Evolutionary conservation across 2,797 vertebrate genomes (phyloP).

Genomic region (Danio kyathit): DNA sequence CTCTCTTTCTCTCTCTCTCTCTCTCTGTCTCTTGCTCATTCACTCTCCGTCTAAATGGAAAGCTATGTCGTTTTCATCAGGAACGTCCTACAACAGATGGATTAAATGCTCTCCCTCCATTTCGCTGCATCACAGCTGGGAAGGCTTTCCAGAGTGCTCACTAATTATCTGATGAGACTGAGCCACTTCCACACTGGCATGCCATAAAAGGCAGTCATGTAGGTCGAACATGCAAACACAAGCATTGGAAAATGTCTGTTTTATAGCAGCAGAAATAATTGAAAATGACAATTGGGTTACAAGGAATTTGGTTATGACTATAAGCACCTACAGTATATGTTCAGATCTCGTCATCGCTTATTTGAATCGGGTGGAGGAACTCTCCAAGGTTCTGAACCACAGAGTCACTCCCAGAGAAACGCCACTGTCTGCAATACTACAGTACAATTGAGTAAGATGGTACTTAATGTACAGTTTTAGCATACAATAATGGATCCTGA

Average conservation of each 20-base stretch:
- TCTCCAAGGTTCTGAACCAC: background rate
- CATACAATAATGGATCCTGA: background rate
- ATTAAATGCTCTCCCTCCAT: slow-evolving; percentile 43
- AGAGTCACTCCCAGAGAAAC: background rate
- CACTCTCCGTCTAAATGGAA: slow-evolving; percentile 26
- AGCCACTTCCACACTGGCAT: slow-evolving; percentile 60
- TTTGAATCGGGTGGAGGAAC: no score
- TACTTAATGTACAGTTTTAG: background rate
- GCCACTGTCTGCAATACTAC: background rate
- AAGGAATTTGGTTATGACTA: background rate
- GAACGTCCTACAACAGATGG: slow-evolving; percentile 49
- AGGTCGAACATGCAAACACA: slow-evolving; percentile 24
- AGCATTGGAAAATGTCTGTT: background rate
- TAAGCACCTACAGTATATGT: background rate
- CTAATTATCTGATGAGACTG: slow-evolving; percentile 67
- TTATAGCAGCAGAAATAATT: background rate
- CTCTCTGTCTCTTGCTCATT: background rate
- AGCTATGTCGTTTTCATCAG: slow-evolving; percentile 52
- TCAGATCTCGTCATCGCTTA: background rate
- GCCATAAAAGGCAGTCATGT: slow-evolving; percentile 65
- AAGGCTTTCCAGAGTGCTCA: slow-evolving; percentile 57
- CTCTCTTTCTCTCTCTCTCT: background rate
- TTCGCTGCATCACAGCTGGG: slow-evolving; percentile 21
- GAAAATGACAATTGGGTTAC: background rate
- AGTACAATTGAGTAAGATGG: no score